Conservation (phyloP, 2,797 vertebrate genomes). For the Mergus octosetaceus region DNA sequence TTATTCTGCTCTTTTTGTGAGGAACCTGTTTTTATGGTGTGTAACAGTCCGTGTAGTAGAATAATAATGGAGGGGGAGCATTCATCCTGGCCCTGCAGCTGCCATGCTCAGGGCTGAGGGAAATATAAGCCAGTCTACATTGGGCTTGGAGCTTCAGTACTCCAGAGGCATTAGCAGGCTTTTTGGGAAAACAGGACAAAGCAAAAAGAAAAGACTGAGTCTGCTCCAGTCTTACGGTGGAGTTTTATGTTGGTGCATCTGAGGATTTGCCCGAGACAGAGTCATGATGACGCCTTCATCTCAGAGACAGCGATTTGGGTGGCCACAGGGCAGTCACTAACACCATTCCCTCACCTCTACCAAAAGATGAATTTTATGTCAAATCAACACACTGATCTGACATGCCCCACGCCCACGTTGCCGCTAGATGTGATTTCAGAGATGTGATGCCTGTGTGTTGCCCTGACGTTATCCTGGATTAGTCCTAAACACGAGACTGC, state of each 20-base stretch:
- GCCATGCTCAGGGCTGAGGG: neutral
- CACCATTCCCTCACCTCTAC: neutral
- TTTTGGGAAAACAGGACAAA: slow-evolving; percentile 7
- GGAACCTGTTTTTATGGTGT: neutral
- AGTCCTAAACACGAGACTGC: neutral
- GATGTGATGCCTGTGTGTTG: neutral
- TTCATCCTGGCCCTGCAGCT: neutral
- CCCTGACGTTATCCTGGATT: neutral
- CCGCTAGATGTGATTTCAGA: neutral
- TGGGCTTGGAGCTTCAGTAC: slow-evolving; percentile 10
- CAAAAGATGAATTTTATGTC: neutral
- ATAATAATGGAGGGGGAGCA: neutral
- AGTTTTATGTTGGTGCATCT: neutral
- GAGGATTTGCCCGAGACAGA: neutral
- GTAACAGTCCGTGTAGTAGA: neutral
- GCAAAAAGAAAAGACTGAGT: neutral
- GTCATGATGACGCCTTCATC: neutral
- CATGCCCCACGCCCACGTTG: neutral
- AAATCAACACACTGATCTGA: neutral
- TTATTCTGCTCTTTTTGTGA: neutral
- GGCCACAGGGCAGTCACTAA: neutral
- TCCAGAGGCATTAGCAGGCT: slow-evolving; percentile 8
- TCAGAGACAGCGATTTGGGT: neutral
- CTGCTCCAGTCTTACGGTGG: neutral
- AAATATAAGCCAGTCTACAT: neutral